A percentile compares a stretch with the other conserved stretches of the same genome.
Evolutionary conservation across 1,140 invertebrate species (phyloP).

Genomic region (Formica exsecta): DNA sequence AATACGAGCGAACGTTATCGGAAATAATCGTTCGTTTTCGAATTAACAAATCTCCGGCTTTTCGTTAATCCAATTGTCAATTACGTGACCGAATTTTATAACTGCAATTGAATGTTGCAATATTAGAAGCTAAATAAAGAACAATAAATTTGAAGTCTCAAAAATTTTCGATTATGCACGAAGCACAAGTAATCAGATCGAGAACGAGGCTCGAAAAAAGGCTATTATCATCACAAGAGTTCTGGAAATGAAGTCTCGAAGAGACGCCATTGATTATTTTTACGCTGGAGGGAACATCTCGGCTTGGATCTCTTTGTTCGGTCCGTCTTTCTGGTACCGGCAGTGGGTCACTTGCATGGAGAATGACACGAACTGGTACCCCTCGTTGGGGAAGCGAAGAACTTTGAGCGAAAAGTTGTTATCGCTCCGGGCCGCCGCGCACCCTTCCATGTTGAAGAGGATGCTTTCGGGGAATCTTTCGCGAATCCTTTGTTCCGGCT

Average conservation of each 20-base stretch:
- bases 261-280: slow-evolving; percentile 68
- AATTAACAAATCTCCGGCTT: slow-evolving; percentile 11
- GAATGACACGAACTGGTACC: slow-evolving; percentile 26
- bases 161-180: neutral
- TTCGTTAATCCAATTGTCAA: neutral
- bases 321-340: slow-evolving; percentile 16
- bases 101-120: neutral
- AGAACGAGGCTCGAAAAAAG: neutral
- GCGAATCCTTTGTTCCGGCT: slow-evolving; percentile 58
- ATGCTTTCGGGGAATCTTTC: slow-evolving; percentile 51
- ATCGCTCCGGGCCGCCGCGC: slow-evolving; percentile 45
- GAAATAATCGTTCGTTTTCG: slow-evolving; percentile 13
- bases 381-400: neutral
- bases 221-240: slow-evolving; percentile 25
- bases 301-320: slow-evolving; percentile 72
- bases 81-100: neutral
- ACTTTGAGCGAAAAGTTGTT: slow-evolving; percentile 65
- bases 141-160: neutral
- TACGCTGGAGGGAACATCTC: slow-evolving; percentile 72
- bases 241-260: slow-evolving; percentile 16
- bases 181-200: neutral
- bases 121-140: neutral
- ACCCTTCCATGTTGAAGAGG: slow-evolving; percentile 51
- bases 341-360: slow-evolving; percentile 69
- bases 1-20: neutral